Percentiles rank a stretch among this genome's conserved stretches.
Conservation (phyloP, 1,140 invertebrate species). For the Micrasema longulum region DNA sequence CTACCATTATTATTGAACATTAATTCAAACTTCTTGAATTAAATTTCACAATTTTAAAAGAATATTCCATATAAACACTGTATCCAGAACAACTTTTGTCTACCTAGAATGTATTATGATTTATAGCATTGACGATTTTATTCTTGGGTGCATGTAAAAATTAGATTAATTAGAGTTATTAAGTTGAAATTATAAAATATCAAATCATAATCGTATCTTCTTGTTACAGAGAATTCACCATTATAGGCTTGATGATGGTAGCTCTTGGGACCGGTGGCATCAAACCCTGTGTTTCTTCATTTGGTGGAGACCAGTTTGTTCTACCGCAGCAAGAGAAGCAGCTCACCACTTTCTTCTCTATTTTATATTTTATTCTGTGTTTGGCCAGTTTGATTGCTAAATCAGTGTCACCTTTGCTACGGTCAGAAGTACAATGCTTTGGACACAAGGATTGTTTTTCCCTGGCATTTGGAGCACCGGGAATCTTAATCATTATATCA, state of each 20-base stretch:
- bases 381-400: constrained; percentile 75
- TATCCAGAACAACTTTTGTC: too few species aligned
- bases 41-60: too few species aligned
- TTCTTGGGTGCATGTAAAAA: too few species aligned
- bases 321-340: constrained; percentile 72
- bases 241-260: constrained; percentile 73
- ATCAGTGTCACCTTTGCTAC: constrained; percentile 75
- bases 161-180: too few species aligned
- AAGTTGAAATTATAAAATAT: background rate
- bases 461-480: constrained; percentile 79
- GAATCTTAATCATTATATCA: constrained; percentile 71
- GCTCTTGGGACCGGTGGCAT: constrained; percentile 88
- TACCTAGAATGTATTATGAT: too few species aligned
- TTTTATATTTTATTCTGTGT: constrained; percentile 79
- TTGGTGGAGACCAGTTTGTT: constrained; percentile 91
- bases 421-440: constrained; percentile 75
- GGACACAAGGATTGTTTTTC: constrained; percentile 77
- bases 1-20: too few species aligned
- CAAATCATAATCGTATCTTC: background rate
- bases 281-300: constrained; percentile 90
- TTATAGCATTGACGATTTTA: too few species aligned
- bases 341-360: constrained; percentile 75
- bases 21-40: too few species aligned
- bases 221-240: constrained; percentile 65
- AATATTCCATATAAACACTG: too few species aligned